These are phyloP conservation scores for Zapornia atra DNA, from an alignment of 2,113 vertebrate genomes.

Conservation along the genomic window DNA sequence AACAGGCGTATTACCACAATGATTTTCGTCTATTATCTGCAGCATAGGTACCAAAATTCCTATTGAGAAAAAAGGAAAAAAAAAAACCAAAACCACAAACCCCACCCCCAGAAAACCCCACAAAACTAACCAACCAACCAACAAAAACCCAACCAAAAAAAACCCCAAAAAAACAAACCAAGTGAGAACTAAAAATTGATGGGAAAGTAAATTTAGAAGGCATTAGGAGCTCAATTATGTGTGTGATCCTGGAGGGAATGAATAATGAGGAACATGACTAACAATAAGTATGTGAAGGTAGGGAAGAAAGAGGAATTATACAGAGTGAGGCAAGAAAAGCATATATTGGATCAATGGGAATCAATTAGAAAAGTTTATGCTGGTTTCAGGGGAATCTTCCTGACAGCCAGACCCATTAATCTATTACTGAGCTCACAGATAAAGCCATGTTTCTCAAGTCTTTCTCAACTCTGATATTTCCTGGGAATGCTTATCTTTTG, in stretches of 20 bases:
- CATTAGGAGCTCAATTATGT: neutral
- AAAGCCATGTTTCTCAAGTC: neutral
- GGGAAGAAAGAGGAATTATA: neutral
- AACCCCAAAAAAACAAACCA: too few relatives aligned
- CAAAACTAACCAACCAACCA: too few relatives aligned
- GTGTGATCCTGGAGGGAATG: neutral
- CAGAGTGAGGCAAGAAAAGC: neutral
- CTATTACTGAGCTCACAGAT: neutral
- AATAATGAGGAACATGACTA: neutral
- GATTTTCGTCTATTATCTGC: neutral
- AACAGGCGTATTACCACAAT: neutral
- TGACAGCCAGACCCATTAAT: neutral
- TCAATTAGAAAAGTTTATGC: neutral
- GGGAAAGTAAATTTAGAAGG: neutral
- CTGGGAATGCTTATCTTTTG: neutral
- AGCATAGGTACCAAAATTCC: neutral
- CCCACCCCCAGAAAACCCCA: too few relatives aligned
- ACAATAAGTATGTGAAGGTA: neutral
- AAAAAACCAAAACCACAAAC: too few relatives aligned
- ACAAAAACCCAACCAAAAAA: too few relatives aligned
- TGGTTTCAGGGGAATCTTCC: neutral
- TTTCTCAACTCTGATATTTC: neutral
- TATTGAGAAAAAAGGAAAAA: neutral
- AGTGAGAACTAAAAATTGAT: neutral
- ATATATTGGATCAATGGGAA: neutral